phyloP scores from a whole-genome alignment of 2,797 vertebrate genomes.

The Tangara arthus region DNA sequence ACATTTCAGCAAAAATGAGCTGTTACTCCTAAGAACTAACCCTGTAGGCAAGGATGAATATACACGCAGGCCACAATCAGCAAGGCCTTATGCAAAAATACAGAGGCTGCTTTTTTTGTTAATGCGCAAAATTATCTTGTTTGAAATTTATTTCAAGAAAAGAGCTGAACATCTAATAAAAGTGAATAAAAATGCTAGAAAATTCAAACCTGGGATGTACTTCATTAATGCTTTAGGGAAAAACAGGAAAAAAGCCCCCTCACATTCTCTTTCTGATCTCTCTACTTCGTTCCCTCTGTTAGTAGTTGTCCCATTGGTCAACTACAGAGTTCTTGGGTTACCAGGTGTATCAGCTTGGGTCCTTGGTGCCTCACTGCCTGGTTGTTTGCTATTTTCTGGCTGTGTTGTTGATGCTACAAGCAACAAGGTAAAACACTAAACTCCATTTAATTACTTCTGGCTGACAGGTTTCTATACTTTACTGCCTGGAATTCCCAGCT shows the following conservation, averaged over 20 bases:
- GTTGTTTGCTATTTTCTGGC: background rate
- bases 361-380: background rate
- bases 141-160: background rate
- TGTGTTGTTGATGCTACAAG: fast-evolving
- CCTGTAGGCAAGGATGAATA: background rate
- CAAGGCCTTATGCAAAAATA: background rate
- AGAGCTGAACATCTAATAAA: background rate
- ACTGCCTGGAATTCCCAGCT: background rate
- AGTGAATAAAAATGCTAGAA: background rate
- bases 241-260: background rate
- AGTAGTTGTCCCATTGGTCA: background rate
- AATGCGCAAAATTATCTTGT: background rate
- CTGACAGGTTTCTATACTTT: background rate
- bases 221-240: background rate
- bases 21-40: background rate
- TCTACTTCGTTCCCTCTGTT: background rate
- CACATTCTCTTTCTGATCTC: background rate
- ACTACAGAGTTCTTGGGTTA: background rate
- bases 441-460: background rate
- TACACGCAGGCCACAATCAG: background rate
- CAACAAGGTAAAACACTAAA: background rate
- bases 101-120: background rate
- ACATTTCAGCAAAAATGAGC: background rate
- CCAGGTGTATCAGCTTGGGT: background rate
- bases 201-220: background rate